These are phyloP conservation scores for Acestrorhynchus altus DNA, from an alignment of 2,797 vertebrate species.

Conservation along the genomic window DNA sequence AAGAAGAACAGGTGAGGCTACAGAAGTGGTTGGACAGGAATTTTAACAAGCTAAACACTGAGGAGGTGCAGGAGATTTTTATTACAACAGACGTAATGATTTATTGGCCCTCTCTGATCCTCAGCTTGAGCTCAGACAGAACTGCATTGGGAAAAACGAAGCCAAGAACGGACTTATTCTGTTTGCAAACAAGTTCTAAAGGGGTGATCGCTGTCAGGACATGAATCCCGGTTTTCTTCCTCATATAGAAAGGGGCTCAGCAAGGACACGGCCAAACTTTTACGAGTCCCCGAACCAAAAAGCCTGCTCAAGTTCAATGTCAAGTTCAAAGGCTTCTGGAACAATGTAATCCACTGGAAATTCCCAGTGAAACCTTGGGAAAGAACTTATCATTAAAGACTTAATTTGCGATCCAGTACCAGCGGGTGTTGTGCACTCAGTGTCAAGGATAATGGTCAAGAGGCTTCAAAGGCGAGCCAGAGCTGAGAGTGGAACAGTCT, in stretches of 20 bases:
- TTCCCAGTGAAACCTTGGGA: constrained; percentile 76
- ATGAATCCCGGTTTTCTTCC: too few relatives aligned
- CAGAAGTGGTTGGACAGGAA: constrained; percentile 22
- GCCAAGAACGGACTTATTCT: background rate
- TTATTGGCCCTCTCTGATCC: constrained; percentile 18
- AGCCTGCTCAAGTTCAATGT: constrained; percentile 84
- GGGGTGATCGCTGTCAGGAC: too few relatives aligned
- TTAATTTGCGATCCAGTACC: constrained; percentile 82
- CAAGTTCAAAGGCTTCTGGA: constrained; percentile 82
- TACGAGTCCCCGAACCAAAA: constrained; percentile 67
- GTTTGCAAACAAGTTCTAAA: background rate
- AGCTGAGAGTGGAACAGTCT: constrained; percentile 65
- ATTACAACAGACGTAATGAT: constrained; percentile 21
- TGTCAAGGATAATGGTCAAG: constrained; percentile 80
- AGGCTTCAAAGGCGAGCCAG: constrained; percentile 74
- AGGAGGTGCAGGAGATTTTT: constrained; percentile 19
- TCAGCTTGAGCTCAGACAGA: background rate
- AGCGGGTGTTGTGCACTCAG: constrained; percentile 73
- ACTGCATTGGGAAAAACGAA: background rate
- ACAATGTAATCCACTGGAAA: constrained; percentile 82
- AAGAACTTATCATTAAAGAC: constrained; percentile 80
- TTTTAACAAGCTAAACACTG: constrained; percentile 20
- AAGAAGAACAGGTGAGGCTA: constrained; percentile 27
- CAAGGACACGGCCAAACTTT: constrained; percentile 65
- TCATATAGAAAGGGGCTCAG: constrained; percentile 1